Evolutionary conservation across 1,140 invertebrate species (phyloP), one percentile per base, ranked within the genome.

Genomic region (Pentalonia nigronervosa): DNA sequence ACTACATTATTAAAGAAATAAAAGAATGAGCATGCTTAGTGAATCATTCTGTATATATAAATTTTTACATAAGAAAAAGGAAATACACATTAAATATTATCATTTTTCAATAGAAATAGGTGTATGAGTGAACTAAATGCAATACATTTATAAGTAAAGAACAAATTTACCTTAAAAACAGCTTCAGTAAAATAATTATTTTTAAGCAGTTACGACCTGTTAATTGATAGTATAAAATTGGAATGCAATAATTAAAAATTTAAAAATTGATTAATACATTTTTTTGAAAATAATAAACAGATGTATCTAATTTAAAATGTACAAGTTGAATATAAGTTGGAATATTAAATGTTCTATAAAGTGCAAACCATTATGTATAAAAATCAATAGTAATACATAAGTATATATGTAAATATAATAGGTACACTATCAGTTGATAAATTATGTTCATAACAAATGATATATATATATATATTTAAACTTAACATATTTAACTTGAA

Each of bases 351-450:
- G 30, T 76, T 76, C 14, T 76, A n/a, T 36, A 36, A 53, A 50
- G 6, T 36, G 34, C 7, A 21, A 41, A 83, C 36, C 7, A 36
- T 23, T 25, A 84, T 25, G 50, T 23, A 45, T 41, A 84, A 41
- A 21, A 83, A 41, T 41, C 36, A 84, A 84, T 41, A 84, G 8
- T 14, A 84, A 45, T 41, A 23, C 23, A 84, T 41, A 84, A 34
- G 47, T 50, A 87, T 47, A 47, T n/a, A 86, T 67, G 30, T 6
- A n/a, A 67, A 30, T 67, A 86, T 47, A 47, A 87, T 87, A 47
- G 9, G 45, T 87, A 87, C 34, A 60, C 41, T 90, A 60, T 90
- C 50, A 90, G 36, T 60, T 90, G 50, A 90, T 90, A 41, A 90
- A 90, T 41, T 90, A 30, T 56, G 21, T 36, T 53, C 4, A 48